These are phyloP conservation scores for Hanleya hanleyi DNA, from an alignment of 2,888 invertebrate genomes.

Conservation along the genomic window DNA sequence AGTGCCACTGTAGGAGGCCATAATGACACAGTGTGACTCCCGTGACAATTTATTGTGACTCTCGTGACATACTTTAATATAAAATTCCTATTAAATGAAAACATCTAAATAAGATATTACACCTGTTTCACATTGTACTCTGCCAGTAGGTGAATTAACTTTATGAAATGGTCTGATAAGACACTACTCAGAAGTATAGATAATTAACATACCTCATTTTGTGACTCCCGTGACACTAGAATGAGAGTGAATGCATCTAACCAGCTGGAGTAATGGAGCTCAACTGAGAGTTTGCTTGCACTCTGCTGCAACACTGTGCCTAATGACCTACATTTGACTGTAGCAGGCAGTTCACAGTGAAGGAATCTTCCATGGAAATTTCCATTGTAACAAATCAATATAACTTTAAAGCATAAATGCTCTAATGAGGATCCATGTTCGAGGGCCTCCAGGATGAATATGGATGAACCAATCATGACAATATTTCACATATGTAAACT, in stretches of 20 bases:
- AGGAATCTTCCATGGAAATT: not conserved
- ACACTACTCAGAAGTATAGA: not conserved
- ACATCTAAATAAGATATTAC: not conserved
- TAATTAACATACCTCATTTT: constrained; percentile 1
- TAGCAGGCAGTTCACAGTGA: not conserved
- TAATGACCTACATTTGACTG: not conserved
- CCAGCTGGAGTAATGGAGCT: not conserved
- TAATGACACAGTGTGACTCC: not conserved
- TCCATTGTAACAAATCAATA: not conserved
- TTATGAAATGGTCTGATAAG: not conserved
- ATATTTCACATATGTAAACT: not conserved
- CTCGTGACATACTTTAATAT: not conserved
- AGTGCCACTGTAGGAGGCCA: no score
- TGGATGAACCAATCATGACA: not conserved
- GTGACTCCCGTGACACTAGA: constrained; percentile 5
- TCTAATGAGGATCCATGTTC: not conserved
- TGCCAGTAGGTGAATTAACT: not conserved
- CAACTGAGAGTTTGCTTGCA: not conserved
- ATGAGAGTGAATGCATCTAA: not conserved
- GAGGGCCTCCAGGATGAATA: not conserved
- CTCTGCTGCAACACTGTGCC: not conserved
- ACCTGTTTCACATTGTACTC: not conserved
- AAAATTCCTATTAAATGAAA: not conserved
- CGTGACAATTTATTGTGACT: not conserved
- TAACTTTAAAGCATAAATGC: constrained; percentile 1